Evolutionary conservation across 1,140 invertebrate species (phyloP).

Genomic region (Diploscapter pachys): DNA sequence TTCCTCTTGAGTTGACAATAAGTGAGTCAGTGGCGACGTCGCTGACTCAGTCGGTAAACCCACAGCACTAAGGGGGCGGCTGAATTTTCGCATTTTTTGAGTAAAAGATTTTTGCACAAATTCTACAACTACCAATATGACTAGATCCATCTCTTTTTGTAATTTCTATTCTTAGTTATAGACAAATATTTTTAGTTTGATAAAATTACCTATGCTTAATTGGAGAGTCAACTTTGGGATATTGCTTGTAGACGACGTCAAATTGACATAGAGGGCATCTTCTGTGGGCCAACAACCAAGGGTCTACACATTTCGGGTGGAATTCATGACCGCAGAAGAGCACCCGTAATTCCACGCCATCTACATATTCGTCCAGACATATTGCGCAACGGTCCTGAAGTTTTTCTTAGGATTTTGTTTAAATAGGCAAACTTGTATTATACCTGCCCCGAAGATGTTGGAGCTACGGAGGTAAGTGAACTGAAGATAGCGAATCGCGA

Average conservation of each 20-base stretch:
- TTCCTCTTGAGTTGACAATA: not conserved
- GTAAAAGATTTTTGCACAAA: not conserved
- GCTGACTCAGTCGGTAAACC: slow-evolving; percentile 9
- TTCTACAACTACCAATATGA: not conserved
- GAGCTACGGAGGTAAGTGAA: slow-evolving; percentile 28
- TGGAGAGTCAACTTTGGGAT: slow-evolving; percentile 27
- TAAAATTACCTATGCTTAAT: slow-evolving; percentile 10
- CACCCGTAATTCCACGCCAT: slow-evolving; percentile 48
- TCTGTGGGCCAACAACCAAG: slow-evolving; percentile 43
- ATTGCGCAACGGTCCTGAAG: slow-evolving; percentile 32
- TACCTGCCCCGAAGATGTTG: slow-evolving; percentile 14
- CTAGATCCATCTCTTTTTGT: not conserved
- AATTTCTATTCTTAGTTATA: not conserved
- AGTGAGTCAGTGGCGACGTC: slow-evolving; percentile 3
- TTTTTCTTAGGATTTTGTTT: not conserved
- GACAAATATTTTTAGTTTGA: not conserved
- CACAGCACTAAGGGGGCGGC: not conserved
- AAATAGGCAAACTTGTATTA: not conserved
- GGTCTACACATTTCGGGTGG: slow-evolving; percentile 43
- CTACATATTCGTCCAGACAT: slow-evolving; percentile 36
- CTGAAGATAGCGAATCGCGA: slow-evolving; percentile 21
- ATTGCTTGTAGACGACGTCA: slow-evolving; percentile 37
- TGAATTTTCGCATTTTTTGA: not conserved
- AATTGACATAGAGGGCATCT: slow-evolving; percentile 60
- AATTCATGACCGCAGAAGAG: slow-evolving; percentile 47